Base-by-base conservation (phyloP, 2,888 invertebrate genomes). In the Tyria jacobaeae region DNA sequence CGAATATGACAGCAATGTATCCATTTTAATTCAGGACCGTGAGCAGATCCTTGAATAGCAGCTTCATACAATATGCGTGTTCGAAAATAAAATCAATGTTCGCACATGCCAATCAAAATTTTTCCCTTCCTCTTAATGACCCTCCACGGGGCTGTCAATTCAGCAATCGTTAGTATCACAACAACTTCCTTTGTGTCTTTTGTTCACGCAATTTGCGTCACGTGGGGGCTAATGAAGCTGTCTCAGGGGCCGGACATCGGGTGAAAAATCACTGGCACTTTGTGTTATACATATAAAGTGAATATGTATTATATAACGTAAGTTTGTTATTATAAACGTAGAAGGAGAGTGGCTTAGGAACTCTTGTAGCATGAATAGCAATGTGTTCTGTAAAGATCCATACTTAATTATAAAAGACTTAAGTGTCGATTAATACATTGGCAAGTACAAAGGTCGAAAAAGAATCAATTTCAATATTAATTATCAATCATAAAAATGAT, bases 121-220 rank as follows among this genome's bases (percentile, higher is more conserved):
- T n/a, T 48, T 48, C 34, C 48, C 48, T 52, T 55, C 52, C 56
- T 60, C 35, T 41, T 65, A 41, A 69, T 76, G 82, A 85, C 88
- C 89, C 88, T 87, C 85, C 80, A 80, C 82, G 68, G 72, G 74
- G 86, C 83, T 83, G 82, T 86, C 85, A 86, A 83, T 82, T 82
- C 84, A 85, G 83, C 84, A 86, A 86, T 89, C 88, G 87, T 89
- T 88, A 87, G 82, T 86, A 89, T 89, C 89, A 86, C 72, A 78
- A 81, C 83, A 74, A 82, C 86, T 88, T 90, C 90, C 90, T 87
- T 84, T 84, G 84, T 80, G 80, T 81, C 86, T 83, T 87, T 88
- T 88, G 87, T 89, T 84, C 81, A 72, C 71, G 81, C 81, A 71
- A 78, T 72, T 71, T 73, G 74, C 77, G 74, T 73, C 80, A 75